A percentile compares a stretch with the other conserved stretches of the same genome.
These are phyloP conservation scores for Bombyx mori DNA, from an alignment of 1,140 invertebrate genomes.

Conservation along the genomic window ASM3026992v2 NC_085123.1:2880501-2881000, in stretches of 20 bases:
- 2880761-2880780: too few relatives aligned
- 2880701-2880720: constrained; percentile 64
- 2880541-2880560: too few relatives aligned
- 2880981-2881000: constrained; percentile 46
- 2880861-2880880: constrained; percentile 68
- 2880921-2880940: constrained; percentile 63
- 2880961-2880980: constrained; percentile 53
- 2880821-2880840: constrained; percentile 19
- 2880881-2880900: constrained; percentile 66
- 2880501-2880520: too few relatives aligned
- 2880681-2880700: constrained; percentile 70
- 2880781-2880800: too few relatives aligned
- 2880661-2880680: constrained; percentile 66
- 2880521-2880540: too few relatives aligned
- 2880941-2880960: constrained; percentile 63
- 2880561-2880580: too few relatives aligned
- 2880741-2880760: constrained; percentile 41
- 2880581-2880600: too few relatives aligned
- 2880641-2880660: constrained; percentile 31
- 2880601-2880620: too few relatives aligned
- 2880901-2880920: constrained; percentile 63
- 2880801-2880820: too few relatives aligned
- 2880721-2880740: constrained; percentile 47
- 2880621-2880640: too few relatives aligned
- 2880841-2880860: constrained; percentile 63